These are phyloP conservation scores for Crotalus tigris DNA, from an alignment of 2,113 vertebrate species.

Conservation along the genomic window DNA sequence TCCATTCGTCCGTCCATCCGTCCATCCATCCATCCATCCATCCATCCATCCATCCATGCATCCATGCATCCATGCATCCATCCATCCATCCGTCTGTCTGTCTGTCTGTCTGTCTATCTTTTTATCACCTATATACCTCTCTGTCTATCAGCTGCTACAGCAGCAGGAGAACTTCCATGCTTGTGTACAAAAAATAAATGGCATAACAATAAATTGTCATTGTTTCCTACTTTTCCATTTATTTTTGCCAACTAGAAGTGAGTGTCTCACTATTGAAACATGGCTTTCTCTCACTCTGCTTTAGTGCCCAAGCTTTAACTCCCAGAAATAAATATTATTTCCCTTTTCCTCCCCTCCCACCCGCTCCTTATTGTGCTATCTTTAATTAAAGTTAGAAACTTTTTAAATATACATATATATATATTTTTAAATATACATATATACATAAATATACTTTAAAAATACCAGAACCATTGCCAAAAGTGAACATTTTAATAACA, in stretches of 20 bases:
- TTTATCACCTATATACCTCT: no score
- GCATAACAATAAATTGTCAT: background rate
- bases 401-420: conserved; percentile 30
- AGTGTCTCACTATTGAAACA: conserved; percentile 58
- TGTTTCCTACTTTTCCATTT: background rate
- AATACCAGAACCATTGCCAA: no score
- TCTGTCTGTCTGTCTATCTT: background rate
- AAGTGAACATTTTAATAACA: no score
- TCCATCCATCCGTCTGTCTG: no score
- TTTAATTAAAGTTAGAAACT: conserved; percentile 76
- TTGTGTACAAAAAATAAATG: background rate
- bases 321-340: conserved; percentile 60
- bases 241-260: conserved; percentile 38
- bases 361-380: conserved; percentile 59
- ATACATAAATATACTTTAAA: no score
- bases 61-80: background rate
- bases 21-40: background rate
- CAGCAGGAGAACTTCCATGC: background rate
- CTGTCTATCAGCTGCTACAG: background rate
- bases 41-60: background rate
- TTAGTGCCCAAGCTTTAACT: conserved; percentile 52
- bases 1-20: no score
- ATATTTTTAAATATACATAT: conserved; percentile 27
- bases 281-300: conserved; percentile 54
- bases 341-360: conserved; percentile 50